phyloP scores from a whole-genome alignment of 2,113 vertebrate genomes.

The Perca fluviatilis region DNA sequence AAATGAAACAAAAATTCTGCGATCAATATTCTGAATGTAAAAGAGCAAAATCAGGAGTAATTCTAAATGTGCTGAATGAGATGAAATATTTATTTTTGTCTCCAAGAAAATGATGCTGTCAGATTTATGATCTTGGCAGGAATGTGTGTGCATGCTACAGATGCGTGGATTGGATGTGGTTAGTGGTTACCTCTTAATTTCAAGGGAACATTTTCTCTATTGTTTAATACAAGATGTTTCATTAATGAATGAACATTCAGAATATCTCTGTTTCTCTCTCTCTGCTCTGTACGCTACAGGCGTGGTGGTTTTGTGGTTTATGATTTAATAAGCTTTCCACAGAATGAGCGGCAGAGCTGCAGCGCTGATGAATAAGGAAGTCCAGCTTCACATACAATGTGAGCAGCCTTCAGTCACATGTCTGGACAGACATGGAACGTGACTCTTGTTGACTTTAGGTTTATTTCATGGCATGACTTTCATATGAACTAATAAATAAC shows the following conservation, averaged over 20 bases:
- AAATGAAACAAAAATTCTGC: conserved; percentile 5
- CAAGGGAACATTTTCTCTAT: neutral
- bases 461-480: neutral
- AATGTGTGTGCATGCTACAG: neutral
- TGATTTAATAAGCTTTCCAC: conserved; percentile 26
- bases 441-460: neutral
- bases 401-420: conserved; percentile 19
- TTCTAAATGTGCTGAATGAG: neutral
- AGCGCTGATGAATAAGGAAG: conserved; percentile 27
- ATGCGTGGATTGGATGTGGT: neutral
- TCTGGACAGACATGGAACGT: conserved; percentile 23
- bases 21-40: conserved; percentile 4
- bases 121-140: neutral
- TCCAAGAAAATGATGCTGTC: neutral
- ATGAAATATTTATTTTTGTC: neutral
- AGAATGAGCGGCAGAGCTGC: conserved; percentile 3
- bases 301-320: conserved; percentile 18
- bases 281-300: conserved; percentile 7
- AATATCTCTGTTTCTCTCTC: neutral
- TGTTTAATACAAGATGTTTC: neutral
- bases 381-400: conserved; percentile 3
- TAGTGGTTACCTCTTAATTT: neutral
- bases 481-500: conserved; percentile 39
- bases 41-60: neutral
- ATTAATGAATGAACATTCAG: neutral